Base-by-base conservation (phyloP, 35 echinoderm and acorn worm species). In the Hemicentrotus pulcherrimus region DNA sequence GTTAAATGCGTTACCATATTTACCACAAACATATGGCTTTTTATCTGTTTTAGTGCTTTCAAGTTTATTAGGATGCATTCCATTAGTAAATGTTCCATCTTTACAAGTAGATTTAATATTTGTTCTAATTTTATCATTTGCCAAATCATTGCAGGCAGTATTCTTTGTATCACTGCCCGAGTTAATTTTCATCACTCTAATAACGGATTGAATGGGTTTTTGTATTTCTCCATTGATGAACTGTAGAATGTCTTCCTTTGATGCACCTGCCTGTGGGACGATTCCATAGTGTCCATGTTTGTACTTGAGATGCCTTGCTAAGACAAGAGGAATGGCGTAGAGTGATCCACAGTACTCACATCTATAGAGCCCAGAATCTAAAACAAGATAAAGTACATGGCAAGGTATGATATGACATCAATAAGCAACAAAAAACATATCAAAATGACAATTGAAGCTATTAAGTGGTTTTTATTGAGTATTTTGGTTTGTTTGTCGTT, bases 51-150 rank as follows among this genome's bases (percentile, higher is more conserved):
- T 32, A 1, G 46, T 48, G 11, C 12, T 32, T 58, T 93, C 2
- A 47, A 46, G 48, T 91, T 9, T 61, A 24, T 6, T 85, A 9
- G 91, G 35, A 89, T 46, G 4, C 94, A 32, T 55, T 16, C 22
- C 31, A 48, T 46, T 13, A 24, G 46, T 92, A 91, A 95, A 96
- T 89, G 71, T 45, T 4, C 94, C 86, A 28, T 85, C 95, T 86
- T 94, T 99, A 31, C 96, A 96, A 35, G 96, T 95, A 32, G 92
- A 96, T 95, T 97, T 96, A 28, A 59, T 92, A 32, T 96, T 61
- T 47, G 86, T 78, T 33, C 96, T 97, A 18, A 48, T 94, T 31
- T 13, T 94, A 33, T 96, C 52, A 32, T 31, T 46, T 6, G 59
- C n/a, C 32, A 45, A 28, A 31, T 14, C 4, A 55, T 33, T 50